A percentile compares a stretch with the other conserved stretches of the same genome.
These are phyloP conservation scores for Rhea americana DNA, from an alignment of 2,113 vertebrate species.

Conservation along the genomic window DNA sequence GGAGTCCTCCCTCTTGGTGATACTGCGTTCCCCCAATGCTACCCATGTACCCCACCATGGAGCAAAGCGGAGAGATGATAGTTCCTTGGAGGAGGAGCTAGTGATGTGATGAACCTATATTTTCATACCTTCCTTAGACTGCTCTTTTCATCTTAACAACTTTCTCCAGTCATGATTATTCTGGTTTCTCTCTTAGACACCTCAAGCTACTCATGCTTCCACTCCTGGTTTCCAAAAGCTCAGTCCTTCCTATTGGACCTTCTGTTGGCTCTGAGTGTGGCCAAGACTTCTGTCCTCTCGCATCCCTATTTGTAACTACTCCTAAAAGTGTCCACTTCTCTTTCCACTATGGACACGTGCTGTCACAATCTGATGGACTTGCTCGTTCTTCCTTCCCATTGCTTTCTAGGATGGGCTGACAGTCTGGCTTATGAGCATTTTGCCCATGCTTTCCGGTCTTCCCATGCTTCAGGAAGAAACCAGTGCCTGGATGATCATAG, in stretches of 20 bases:
- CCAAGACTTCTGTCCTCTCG: not conserved
- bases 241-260: not conserved
- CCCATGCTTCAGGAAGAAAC: not conserved
- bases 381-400: not conserved
- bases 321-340: not conserved
- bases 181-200: not conserved
- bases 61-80: not conserved
- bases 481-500: not conserved
- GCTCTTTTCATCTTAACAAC: not conserved
- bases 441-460: not conserved
- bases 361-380: not conserved
- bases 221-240: not conserved
- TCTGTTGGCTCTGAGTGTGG: not conserved
- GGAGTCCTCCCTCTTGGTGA: not conserved
- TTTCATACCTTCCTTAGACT: not conserved
- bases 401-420: not conserved
- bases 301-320: not conserved
- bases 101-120: not conserved
- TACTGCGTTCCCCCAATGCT: not conserved
- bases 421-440: not conserved
- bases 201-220: not conserved
- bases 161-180: not conserved
- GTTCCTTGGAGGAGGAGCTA: not conserved
- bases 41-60: not conserved
- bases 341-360: not conserved